phyloP scores from a whole-genome alignment of 2,888 invertebrate genomes.

The Plemyria rubiginata region DNA sequence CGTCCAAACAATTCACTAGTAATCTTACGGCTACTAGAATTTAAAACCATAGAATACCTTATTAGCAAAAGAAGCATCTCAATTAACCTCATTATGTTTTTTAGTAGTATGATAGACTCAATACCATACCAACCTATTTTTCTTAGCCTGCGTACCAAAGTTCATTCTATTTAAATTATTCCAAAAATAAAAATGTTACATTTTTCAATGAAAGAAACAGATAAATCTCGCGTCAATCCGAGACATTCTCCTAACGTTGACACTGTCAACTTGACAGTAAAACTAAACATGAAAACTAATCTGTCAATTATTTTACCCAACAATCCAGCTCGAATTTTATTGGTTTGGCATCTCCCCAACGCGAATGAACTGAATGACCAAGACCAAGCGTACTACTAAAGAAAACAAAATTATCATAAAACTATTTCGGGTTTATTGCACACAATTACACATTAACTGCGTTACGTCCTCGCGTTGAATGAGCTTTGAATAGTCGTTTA shows the following conservation, averaged over 20 bases:
- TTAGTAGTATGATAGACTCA: too few species aligned
- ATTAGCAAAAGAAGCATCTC: too few species aligned
- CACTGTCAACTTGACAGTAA: too few species aligned
- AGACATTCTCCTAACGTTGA: constrained; percentile 3
- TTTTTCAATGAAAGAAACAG: constrained; percentile 14
- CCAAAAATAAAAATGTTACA: background rate
- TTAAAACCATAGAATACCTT: too few species aligned
- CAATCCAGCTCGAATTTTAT: constrained; percentile 26
- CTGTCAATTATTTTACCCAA: constrained; percentile 20
- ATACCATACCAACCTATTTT: too few species aligned
- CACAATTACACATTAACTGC: constrained; percentile 17
- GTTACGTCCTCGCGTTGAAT: constrained; percentile 13
- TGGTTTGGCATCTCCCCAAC: constrained; percentile 25
- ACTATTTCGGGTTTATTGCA: constrained; percentile 39
- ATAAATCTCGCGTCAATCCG: constrained; percentile 18
- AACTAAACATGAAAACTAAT: constrained; percentile 19
- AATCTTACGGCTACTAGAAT: too few species aligned
- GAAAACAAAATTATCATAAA: constrained; percentile 31
- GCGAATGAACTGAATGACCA: constrained; percentile 30
- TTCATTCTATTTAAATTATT: background rate
- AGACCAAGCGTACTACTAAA: constrained; percentile 18
- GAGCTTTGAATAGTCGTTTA: constrained; percentile 17
- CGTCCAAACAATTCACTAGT: too few species aligned
- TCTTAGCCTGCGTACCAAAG: background rate
- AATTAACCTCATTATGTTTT: too few species aligned